Percentiles rank a stretch among this genome's conserved stretches.
Evolutionary conservation across 2,888 invertebrate genomes (phyloP).

Genomic region (Cremastobaeus sp.): DNA sequence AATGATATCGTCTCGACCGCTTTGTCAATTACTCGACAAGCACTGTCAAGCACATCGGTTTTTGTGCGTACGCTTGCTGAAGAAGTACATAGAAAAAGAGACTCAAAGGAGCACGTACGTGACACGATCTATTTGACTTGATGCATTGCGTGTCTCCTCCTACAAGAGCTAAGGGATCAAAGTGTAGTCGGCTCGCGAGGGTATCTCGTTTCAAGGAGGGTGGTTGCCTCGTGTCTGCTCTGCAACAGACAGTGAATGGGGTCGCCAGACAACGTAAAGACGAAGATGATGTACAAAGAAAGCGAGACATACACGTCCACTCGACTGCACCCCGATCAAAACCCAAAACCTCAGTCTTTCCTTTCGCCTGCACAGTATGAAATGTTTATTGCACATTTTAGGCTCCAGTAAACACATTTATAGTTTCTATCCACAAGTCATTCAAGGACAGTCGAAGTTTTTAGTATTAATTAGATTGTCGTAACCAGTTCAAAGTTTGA

Average conservation of each 20-base stretch:
- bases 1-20: too few species aligned
- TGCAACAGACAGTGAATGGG: slow-evolving; percentile 65
- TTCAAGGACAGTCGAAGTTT: slow-evolving; percentile 44
- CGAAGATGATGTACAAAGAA: slow-evolving; percentile 21
- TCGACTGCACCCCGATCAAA: slow-evolving; percentile 50
- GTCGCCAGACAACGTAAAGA: slow-evolving; percentile 44
- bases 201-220: slow-evolving; percentile 64
- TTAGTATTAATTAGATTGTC: not conserved
- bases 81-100: slow-evolving; percentile 44
- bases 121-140: slow-evolving; percentile 59
- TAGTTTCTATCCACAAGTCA: too few species aligned
- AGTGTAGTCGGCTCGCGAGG: slow-evolving; percentile 62
- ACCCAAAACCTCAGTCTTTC: slow-evolving; percentile 39
- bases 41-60: slow-evolving; percentile 29
- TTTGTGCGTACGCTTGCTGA: slow-evolving; percentile 38
- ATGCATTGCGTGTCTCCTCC: slow-evolving; percentile 58
- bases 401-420: too few species aligned
- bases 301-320: slow-evolving; percentile 55
- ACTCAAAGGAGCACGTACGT: slow-evolving; percentile 55
- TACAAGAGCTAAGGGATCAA: slow-evolving; percentile 63
- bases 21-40: slow-evolving; percentile 9
- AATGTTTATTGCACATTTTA: too few species aligned
- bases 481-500: too few species aligned
- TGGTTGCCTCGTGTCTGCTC: slow-evolving; percentile 67
- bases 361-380: slow-evolving; percentile 2